phyloP scores from a whole-genome alignment of 2,797 vertebrate genomes.

The Pseudomugil tenellus region DNA sequence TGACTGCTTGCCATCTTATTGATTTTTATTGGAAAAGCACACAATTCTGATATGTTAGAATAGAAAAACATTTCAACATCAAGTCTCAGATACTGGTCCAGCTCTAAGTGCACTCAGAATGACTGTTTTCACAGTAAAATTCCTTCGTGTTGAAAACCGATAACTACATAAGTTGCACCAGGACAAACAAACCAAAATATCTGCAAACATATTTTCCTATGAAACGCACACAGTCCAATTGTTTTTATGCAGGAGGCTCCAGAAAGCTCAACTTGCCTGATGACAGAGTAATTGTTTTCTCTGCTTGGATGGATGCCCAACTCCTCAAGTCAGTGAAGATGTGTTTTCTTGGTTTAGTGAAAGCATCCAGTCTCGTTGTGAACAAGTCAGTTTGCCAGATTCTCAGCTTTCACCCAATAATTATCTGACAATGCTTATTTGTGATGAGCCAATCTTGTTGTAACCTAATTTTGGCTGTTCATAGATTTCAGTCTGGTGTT shows the following conservation, averaged over 20 bases:
- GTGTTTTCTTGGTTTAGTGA: neutral
- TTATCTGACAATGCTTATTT: neutral
- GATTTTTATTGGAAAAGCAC: conserved; percentile 7
- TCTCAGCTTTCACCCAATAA: neutral
- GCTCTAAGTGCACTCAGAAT: neutral
- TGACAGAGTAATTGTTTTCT: neutral
- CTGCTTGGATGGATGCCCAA: neutral
- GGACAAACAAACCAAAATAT: neutral
- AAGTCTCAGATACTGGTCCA: conserved; percentile 1
- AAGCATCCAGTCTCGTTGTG: neutral
- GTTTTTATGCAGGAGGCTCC: neutral
- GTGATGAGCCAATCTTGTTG: neutral
- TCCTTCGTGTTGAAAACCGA: neutral
- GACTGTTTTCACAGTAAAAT: neutral
- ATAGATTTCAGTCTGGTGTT: neutral
- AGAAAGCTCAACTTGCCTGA: neutral
- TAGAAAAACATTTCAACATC: neutral
- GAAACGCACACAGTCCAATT: neutral
- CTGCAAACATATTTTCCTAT: neutral
- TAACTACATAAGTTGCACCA: neutral
- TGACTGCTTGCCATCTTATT: conserved; percentile 2
- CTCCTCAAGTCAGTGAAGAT: neutral
- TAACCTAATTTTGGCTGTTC: neutral
- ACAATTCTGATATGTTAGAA: neutral
- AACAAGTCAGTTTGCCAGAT: neutral